A percentile compares a stretch with the other conserved stretches of the same genome.
These are phyloP conservation scores for Leptosomus discolor DNA, from an alignment of 2,113 vertebrate genomes.

Conservation along the genomic window DNA sequence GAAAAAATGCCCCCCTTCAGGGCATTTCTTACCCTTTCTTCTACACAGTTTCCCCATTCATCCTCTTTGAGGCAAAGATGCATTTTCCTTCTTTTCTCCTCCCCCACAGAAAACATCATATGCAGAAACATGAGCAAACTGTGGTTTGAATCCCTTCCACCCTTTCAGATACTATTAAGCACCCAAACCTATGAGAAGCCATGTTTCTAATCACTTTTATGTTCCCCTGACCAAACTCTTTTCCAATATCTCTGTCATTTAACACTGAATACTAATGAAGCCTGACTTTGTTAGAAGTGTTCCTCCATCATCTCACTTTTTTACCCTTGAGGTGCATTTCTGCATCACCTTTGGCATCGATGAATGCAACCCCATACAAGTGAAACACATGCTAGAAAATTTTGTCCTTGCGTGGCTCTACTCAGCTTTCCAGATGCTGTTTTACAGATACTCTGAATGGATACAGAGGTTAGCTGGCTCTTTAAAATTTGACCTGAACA, in stretches of 20 bases:
- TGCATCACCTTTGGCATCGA: neutral
- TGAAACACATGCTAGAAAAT: neutral
- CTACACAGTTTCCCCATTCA: neutral
- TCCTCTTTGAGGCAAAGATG: neutral
- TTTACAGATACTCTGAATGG: neutral
- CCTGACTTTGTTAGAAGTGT: neutral
- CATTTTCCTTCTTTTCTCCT: neutral
- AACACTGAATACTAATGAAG: neutral
- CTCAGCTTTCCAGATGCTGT: neutral
- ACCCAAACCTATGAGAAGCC: neutral
- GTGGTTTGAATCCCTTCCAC: slow-evolving; percentile 3
- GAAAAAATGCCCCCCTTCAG: neutral
- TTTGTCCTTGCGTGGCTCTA: neutral
- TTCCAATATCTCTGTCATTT: neutral
- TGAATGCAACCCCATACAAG: neutral
- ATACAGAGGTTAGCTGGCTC: neutral
- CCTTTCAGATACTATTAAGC: neutral
- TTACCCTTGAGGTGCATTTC: neutral
- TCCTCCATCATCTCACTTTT: neutral
- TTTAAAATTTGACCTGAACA: neutral
- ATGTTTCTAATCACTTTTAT: neutral
- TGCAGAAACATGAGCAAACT: neutral
- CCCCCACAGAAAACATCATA: neutral
- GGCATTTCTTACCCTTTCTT: neutral
- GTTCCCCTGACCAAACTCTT: neutral